Evolutionary conservation across 2,888 invertebrate genomes (phyloP), one percentile per base, ranked within the genome.

Genomic region (Drosophila falleni): DNA sequence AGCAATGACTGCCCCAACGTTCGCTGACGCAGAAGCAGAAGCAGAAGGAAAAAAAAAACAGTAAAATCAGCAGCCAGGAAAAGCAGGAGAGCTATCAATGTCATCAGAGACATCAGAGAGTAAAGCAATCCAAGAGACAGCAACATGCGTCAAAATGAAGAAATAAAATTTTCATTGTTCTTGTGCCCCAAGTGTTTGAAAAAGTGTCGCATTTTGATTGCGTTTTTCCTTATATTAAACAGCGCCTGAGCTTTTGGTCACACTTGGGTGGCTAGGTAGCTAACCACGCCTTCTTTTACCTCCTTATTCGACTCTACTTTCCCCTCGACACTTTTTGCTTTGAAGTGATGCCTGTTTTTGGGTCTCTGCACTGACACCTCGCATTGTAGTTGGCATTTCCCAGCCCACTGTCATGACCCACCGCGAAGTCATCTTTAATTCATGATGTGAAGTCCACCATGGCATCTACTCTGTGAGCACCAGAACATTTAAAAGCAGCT

Each of bases 191-290:
- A 80, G 87, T 87, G 84, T 71, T 89, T 82, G 78, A 83, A 77
- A 86, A 89, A 86, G 81, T 83, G 84, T 89, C 89, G 81, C 74
- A 86, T 86, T 89, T 82, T 88, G 87, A 86, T 89, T 80, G 76
- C 78, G 78, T 80, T 88, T 86, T 80, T 73, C 71, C 78, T 72
- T 69, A 72, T 75, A 71, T 87, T 84, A 73, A 87, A 60, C 85
- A 58, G 71, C 56, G 72, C 56, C 72, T 74, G 68, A 65, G 83
- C 76, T 65, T 58, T 53, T 62, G 67, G 68, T 15, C 63, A 71
- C 71, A 78, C 84, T 72, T 80, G 55, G 65, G 19, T 74, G 58
- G 67, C 49, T 53, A 54, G 70, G 50, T 74, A 44, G 50, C 51
- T 46, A 9, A 15, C 35, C 39, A 51, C 41, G 58, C 54, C 46